Conservation (phyloP, 2,797 vertebrate species). For the Helostoma temminkii region DNA sequence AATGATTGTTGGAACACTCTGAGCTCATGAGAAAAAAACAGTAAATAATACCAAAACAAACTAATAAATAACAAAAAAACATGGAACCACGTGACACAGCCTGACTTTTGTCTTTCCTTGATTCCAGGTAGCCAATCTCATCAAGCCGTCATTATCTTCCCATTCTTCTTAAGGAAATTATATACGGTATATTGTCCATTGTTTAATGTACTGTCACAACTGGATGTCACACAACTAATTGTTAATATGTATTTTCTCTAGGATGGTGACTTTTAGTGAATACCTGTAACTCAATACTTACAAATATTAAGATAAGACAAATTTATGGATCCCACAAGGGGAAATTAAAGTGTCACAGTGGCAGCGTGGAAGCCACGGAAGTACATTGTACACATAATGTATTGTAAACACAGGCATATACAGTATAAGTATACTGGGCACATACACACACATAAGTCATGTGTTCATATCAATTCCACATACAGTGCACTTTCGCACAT, state of each 20-base stretch:
- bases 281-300: not conserved
- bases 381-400: no score
- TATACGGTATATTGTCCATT: constrained; percentile 15
- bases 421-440: no score
- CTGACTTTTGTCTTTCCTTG: constrained; percentile 54
- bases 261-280: constrained; percentile 1
- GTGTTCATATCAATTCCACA: no score
- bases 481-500: no score
- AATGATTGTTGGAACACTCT: not conserved
- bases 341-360: no score
- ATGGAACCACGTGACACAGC: constrained; percentile 14
- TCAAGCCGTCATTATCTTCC: constrained; percentile 31
- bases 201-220: constrained; percentile 28
- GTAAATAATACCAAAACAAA: no score
- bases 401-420: no score
- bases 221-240: not conserved
- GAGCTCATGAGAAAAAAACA: not conserved
- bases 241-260: not conserved
- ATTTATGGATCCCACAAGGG: no score
- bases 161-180: constrained; percentile 8
- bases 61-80: no score
- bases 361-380: no score
- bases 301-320: not conserved
- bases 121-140: constrained; percentile 21
- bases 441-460: no score